phyloP scores from a whole-genome alignment of 2,888 invertebrate species.

The Apodemia mormo region DNA sequence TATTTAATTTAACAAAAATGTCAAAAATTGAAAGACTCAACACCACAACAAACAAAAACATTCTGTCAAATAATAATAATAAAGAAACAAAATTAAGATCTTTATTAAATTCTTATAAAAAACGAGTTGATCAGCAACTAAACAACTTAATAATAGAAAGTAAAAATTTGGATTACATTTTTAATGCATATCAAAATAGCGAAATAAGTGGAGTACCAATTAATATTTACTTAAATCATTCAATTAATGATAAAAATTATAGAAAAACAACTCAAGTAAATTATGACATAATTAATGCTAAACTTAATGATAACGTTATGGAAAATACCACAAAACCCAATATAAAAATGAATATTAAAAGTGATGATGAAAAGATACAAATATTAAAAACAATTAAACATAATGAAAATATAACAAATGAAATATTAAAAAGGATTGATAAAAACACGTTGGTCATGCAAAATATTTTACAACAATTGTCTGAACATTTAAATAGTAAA shows the following conservation, averaged over 20 bases:
- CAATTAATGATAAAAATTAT: no score
- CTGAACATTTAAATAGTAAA: not conserved
- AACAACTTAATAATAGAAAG: conserved; percentile 52
- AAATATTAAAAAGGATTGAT: conserved; percentile 62
- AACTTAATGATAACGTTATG: no score
- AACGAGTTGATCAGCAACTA: conserved; percentile 55
- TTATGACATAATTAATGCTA: no score
- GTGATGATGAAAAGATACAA: conserved; percentile 23
- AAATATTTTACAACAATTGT: conserved; percentile 2
- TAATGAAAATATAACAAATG: conserved; percentile 57
- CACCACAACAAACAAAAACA: conserved; percentile 34
- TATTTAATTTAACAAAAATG: conserved; percentile 67
- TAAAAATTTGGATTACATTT: conserved; percentile 46
- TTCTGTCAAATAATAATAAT: conserved; percentile 8
- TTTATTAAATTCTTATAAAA: conserved; percentile 53
- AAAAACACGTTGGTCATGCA: conserved; percentile 47
- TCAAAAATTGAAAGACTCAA: conserved; percentile 59
- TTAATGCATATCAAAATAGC: conserved; percentile 31
- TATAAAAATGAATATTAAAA: not conserved
- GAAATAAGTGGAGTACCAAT: conserved; percentile 29
- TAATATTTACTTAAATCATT: no score
- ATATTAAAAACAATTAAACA: conserved; percentile 42
- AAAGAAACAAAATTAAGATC: conserved; percentile 44
- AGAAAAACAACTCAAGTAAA: no score
- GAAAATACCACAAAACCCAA: not conserved